Conservation (phyloP, 92 coral and sea anemone genomes). For the Umimayanthus chanpuru region DNA sequence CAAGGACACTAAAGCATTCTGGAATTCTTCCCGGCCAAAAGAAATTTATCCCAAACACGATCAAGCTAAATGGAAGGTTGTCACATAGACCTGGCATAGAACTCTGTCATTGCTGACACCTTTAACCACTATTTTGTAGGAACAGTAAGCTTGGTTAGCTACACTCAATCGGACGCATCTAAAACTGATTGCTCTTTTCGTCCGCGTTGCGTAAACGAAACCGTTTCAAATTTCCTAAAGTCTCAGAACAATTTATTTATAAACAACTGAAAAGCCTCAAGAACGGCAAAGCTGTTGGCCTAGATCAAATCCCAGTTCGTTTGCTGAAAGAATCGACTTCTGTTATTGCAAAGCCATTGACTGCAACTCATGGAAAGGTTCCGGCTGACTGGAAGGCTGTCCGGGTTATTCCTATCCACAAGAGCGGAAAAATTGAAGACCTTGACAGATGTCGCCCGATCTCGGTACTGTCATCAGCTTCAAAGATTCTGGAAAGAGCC, state of each 20-base stretch:
- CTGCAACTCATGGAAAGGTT: not conserved
- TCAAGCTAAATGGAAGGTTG: too few species aligned
- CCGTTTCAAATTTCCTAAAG: not conserved
- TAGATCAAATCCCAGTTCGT: not conserved
- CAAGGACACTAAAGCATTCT: too few species aligned
- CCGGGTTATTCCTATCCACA: not conserved
- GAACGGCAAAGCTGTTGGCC: not conserved
- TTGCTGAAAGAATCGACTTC: not conserved
- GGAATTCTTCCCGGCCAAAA: too few species aligned
- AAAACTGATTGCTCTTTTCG: not conserved
- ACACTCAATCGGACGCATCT: not conserved
- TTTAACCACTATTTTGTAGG: too few species aligned
- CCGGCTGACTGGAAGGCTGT: not conserved
- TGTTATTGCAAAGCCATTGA: not conserved
- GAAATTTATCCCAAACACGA: too few species aligned
- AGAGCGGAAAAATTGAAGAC: not conserved
- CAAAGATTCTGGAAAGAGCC: too few species aligned
- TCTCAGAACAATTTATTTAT: not conserved
- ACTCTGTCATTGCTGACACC: too few species aligned
- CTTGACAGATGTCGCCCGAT: too few species aligned
- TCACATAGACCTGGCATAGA: too few species aligned
- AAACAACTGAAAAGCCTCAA: conserved; percentile 6
- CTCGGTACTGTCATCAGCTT: too few species aligned
- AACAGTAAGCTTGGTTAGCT: not conserved
- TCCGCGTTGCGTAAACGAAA: not conserved